Percentiles rank a stretch among this genome's conserved stretches.
Evolutionary conservation across 2,113 vertebrate genomes (phyloP).

Genomic region (Galbula dea): DNA sequence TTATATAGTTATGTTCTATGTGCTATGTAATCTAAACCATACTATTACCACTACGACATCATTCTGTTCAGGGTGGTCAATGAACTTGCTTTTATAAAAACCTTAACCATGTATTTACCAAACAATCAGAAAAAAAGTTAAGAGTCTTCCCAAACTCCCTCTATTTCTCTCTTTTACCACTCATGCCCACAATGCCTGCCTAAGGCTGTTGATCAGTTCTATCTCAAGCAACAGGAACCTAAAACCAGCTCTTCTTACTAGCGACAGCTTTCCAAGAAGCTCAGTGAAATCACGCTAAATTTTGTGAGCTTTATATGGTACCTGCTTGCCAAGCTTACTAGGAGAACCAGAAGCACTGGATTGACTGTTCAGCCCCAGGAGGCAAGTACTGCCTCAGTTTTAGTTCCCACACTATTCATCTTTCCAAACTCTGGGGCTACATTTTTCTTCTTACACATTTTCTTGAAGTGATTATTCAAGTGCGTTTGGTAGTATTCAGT

Average conservation of each 20-base stretch:
- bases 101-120: not conserved
- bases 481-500: not conserved
- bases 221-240: not conserved
- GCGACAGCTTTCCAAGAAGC: not conserved
- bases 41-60: not conserved
- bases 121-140: not conserved
- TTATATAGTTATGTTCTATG: not conserved
- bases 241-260: not conserved
- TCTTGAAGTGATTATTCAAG: not conserved
- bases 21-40: not conserved
- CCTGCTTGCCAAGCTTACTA: not conserved
- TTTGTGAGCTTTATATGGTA: not conserved
- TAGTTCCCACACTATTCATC: not conserved
- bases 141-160: not conserved
- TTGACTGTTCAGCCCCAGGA: not conserved
- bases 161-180: not conserved
- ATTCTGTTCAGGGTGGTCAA: not conserved
- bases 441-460: not conserved
- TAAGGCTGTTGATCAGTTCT: not conserved
- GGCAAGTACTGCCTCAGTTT: not conserved
- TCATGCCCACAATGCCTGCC: not conserved
- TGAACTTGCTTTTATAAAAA: not conserved
- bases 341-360: not conserved
- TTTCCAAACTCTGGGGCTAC: not conserved
- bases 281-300: not conserved